Evolutionary conservation across 1,140 invertebrate species (phyloP).

Genomic region (Drosophila ambigua): DNA sequence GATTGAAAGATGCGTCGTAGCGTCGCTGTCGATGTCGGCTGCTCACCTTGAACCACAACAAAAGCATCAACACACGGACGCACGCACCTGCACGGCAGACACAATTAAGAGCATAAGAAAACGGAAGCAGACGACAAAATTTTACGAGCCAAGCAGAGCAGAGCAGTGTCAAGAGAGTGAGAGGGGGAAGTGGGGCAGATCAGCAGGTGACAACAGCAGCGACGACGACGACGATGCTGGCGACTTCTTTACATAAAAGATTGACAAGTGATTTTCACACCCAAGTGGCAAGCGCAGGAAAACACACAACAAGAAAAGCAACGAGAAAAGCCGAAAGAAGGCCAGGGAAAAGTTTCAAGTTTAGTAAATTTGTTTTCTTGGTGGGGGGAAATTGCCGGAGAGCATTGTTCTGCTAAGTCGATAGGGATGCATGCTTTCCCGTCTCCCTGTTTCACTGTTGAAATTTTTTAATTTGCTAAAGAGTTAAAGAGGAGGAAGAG

Average conservation of each 20-base stretch:
- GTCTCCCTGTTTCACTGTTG: constrained; percentile 20
- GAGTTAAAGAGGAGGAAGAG: constrained; percentile 10
- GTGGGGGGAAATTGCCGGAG: constrained; percentile 39
- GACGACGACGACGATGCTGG: constrained; percentile 23
- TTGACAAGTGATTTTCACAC: constrained; percentile 80
- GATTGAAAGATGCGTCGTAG: constrained; percentile 77
- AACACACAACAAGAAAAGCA: constrained; percentile 36
- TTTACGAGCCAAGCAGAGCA: constrained; percentile 59
- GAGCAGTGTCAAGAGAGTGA: neutral
- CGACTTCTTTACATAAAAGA: constrained; percentile 79
- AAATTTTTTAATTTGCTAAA: constrained; percentile 41
- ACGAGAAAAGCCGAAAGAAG: constrained; percentile 28
- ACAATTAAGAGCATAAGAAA: constrained; percentile 75
- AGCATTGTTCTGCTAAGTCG: constrained; percentile 48
- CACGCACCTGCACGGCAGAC: constrained; percentile 48
- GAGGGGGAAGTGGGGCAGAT: neutral
- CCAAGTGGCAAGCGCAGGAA: constrained; percentile 63
- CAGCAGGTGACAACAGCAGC: constrained; percentile 54
- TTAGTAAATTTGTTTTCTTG: constrained; percentile 40
- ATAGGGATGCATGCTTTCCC: constrained; percentile 13
- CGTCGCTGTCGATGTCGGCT: constrained; percentile 32
- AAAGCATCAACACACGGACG: constrained; percentile 17
- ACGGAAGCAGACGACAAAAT: constrained; percentile 78
- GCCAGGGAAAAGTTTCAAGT: constrained; percentile 40
- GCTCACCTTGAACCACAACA: constrained; percentile 79